Base-by-base conservation (phyloP, 2,888 invertebrate species). In the Anthoptus insignis region DNA sequence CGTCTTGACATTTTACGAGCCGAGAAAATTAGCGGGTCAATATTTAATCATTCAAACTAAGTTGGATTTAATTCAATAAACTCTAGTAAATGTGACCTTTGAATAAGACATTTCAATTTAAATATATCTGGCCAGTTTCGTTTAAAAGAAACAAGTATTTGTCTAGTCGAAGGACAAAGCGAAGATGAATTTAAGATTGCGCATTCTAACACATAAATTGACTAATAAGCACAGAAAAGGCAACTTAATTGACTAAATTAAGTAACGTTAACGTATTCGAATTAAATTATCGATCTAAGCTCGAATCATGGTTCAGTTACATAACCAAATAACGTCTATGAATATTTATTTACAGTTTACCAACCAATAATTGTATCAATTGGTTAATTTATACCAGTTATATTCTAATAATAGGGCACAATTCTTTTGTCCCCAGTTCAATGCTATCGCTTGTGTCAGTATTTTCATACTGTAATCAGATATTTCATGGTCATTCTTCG, bases 401-500 rank as follows among this genome's bases (percentile, higher is more conserved):
- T 34, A 34, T 34, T 32, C 8, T 24, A 24, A 24, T 47, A 53
- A 53, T 22, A 53, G 53, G 53, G 21, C 21, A 52, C 50, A 16
- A 19, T 59, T 63, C 59, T 57, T 63, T 65, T 65, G 65, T 68
- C 58, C n/a, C 37, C 29, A 27, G 59, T 65, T 73, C 73, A 75
- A 72, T 79, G 74, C 67, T 74, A 75, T 69, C 65, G 68, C 68
- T 72, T 65, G 65, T 66, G 59, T 70, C 52, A 65, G 69, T 59
- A 59, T 63, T 73, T 72, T 74, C 68, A 67, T 72, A 73, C 69
- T 73, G 58, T 66, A 66, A 76, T 74, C 69, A 60, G 59, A 22
- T 49, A 68, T 75, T 76, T 79, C 77, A 79, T 76, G 77, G 77
- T 68, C 76, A 69, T 63, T 69, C 65, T 57, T 64, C 63, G 65